A percentile compares a stretch with the other conserved stretches of the same genome.
phyloP scores from a whole-genome alignment of 2,113 vertebrate genomes.

The Sprattus sprattus region DNA sequence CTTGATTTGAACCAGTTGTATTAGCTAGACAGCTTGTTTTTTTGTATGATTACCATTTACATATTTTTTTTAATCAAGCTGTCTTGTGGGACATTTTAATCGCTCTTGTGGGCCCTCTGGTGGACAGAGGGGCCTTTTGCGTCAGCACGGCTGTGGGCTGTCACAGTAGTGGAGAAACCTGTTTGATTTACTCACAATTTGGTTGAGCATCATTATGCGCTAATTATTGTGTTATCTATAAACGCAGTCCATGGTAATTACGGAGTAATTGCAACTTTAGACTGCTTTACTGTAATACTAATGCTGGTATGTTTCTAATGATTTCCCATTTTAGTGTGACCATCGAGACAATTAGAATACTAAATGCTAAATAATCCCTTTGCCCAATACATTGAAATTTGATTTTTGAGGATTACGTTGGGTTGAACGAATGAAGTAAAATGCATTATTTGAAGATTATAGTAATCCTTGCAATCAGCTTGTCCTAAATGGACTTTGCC shows the following conservation, averaged over 20 bases:
- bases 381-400: slow-evolving; percentile 62
- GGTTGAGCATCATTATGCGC: background rate
- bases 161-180: background rate
- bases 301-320: background rate
- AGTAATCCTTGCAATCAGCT: slow-evolving; percentile 69
- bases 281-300: background rate
- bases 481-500: slow-evolving; percentile 63
- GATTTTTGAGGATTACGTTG: slow-evolving; percentile 64
- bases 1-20: too few relatives aligned
- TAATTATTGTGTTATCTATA: background rate
- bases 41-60: too few relatives aligned
- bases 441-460: slow-evolving; percentile 70
- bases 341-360: slow-evolving; percentile 56
- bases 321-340: background rate
- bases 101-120: too few relatives aligned
- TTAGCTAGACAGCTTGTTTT: too few relatives aligned
- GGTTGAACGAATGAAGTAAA: slow-evolving; percentile 61
- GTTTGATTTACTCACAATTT: background rate
- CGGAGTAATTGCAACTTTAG: background rate
- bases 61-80: too few relatives aligned
- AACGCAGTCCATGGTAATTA: background rate
- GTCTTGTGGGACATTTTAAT: too few relatives aligned
- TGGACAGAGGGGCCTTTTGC: too few relatives aligned
- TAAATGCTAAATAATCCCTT: slow-evolving; percentile 57
- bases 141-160: background rate